Evolutionary conservation across 2,888 invertebrate genomes (phyloP), one percentile per base, ranked within the genome.

Genomic region (Acleris literana): DNA sequence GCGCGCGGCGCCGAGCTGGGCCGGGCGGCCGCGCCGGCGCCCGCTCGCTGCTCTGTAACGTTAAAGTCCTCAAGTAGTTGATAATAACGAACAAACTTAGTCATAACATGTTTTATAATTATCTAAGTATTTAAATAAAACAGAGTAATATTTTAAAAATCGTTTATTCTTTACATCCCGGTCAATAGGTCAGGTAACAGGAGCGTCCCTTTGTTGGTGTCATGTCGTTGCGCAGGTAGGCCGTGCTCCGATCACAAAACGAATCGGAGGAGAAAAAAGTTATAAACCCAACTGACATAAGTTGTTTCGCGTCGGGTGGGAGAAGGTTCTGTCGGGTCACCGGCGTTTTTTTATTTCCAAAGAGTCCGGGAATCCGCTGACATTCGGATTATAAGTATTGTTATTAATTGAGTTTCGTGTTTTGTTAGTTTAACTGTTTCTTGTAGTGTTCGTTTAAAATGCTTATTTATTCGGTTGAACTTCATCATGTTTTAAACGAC

Each of bases 61-160:
- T 46, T 44, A 46, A 75, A 82, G 80, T 78, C 76, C 76, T 81
- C 66, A 51, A 18, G 25, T 79, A 79, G 82, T 81, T 81, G 80
- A 78, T 84, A 77, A 81, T 82, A 82, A 84, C 84, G 83, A 85
- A 84, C 85, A 79, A 66, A 63, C 78, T 84, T 87, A 87, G 88
- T 84, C 78, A 79, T 87, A 84, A 86, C 85, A 86, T 87, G 85
- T 88, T 89, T 89, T 89, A 88, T 89, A 88, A 86, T 84, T 82
- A 81, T 83, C 83, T 88, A 88, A 88, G 87, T 88, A 88, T 88
- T 86, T 88, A 87, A 85, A 86, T 88, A 88, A 89, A 89, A 83
- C 83, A 88, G 88, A 89, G 88, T 88, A 87, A 88, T 90, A 88
- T 90, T 89, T 89, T 88, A 86, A 73, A 29, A 74, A 78, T 74